Conservation (phyloP, 2,113 vertebrate species). For the Empidonax traillii region DNA sequence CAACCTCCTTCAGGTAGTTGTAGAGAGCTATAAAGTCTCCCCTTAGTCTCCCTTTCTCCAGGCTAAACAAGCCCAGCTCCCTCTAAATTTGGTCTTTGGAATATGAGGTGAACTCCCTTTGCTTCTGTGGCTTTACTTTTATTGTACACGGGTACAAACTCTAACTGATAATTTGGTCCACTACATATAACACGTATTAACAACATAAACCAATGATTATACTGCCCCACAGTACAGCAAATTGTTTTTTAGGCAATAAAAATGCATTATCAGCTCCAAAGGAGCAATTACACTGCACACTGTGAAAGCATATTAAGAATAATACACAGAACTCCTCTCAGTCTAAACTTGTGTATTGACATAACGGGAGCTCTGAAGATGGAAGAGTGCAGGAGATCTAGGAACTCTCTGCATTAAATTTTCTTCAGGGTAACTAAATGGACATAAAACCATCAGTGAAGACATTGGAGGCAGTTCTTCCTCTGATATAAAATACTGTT, state of each 20-base stretch:
- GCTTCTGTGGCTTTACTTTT: not conserved
- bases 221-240: not conserved
- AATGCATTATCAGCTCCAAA: constrained; percentile 65
- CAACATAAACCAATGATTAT: constrained; percentile 31
- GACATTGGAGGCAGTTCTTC: not conserved
- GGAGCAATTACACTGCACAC: constrained; percentile 59
- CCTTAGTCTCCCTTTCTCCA: not conserved
- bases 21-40: not conserved
- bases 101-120: not conserved
- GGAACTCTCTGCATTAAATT: not conserved
- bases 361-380: constrained; percentile 13
- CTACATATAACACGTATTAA: not conserved
- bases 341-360: constrained; percentile 23
- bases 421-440: not conserved
- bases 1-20: not conserved
- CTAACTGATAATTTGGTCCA: not conserved
- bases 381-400: not conserved
- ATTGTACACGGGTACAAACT: not conserved
- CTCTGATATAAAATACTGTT: not conserved
- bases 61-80: not conserved
- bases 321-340: constrained; percentile 24
- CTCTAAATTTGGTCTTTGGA: not conserved
- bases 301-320: constrained; percentile 55
- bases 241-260: constrained; percentile 8
- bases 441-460: not conserved